phyloP scores from a whole-genome alignment of 2,888 invertebrate genomes.

The Thalpophila matura region DNA sequence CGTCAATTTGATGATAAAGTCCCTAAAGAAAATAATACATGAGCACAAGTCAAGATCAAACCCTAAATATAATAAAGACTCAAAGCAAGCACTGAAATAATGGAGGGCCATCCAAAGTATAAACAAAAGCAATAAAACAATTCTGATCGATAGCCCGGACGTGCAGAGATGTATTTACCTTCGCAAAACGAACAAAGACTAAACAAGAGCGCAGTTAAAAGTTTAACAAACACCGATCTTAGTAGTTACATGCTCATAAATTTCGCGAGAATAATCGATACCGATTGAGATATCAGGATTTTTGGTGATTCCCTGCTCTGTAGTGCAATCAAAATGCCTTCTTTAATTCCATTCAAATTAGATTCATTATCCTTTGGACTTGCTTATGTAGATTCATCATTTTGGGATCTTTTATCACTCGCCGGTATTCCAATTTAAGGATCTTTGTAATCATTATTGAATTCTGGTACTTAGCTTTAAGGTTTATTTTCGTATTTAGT shows the following conservation, averaged over 20 bases:
- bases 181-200: conserved; percentile 58
- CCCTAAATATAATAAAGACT: conserved; percentile 42
- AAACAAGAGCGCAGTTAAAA: conserved; percentile 62
- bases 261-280: conserved; percentile 75
- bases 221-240: conserved; percentile 75
- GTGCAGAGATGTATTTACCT: conserved; percentile 51
- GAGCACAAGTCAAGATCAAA: conserved; percentile 23
- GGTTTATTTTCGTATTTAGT: conserved; percentile 33
- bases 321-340: conserved; percentile 49
- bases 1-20: conserved; percentile 2
- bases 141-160: conserved; percentile 59
- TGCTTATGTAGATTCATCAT: conserved; percentile 66
- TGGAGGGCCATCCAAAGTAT: conserved; percentile 35
- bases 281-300: conserved; percentile 83
- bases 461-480: conserved; percentile 41
- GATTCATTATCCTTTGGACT: conserved; percentile 54
- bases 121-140: conserved; percentile 55
- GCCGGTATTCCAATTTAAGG: conserved; percentile 56
- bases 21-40: conserved; percentile 32
- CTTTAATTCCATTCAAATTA: conserved; percentile 61
- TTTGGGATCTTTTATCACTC: conserved; percentile 68
- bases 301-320: conserved; percentile 55
- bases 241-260: conserved; percentile 78
- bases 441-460: conserved; percentile 33
- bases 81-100: conserved; percentile 44